Base-by-base conservation (phyloP, 1,140 invertebrate species). In the Zaprionus tsacasi region DNA sequence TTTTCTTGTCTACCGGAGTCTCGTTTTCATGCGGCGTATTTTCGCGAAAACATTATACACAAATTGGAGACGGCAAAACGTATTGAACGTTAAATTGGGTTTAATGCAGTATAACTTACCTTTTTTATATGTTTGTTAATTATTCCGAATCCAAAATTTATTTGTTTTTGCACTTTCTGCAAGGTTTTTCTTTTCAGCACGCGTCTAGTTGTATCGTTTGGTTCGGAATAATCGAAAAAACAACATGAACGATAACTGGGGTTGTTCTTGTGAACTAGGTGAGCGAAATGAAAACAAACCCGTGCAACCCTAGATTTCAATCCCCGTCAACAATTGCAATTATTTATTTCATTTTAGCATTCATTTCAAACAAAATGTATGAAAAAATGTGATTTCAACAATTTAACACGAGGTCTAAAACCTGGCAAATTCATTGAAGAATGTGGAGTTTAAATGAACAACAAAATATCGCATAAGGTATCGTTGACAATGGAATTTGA, bases 1-100 rank as follows among this genome's bases (percentile, higher is more conserved):
- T 82, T 87, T 87, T 82, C 30, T 27, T 50, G 54, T 65, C 59
- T 65, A 59, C 63, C 50, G 48, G 36, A 54, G 48, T 55, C 35
- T 56, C 36, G 11, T 58, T 63, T 69, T 43, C 30, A 25, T 12
- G 38, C 30, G 8, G 27, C 43, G 21, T 8, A 17, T 50, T 45
- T 74, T 15, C 45, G 45, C n/a, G 7, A 10, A 4, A 0, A 12
- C 2, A 64, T 58, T 15, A 8, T 2, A 1, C 8, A 17, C 7
- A 13, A 11, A 13, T 15, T 1, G 25, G 13, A 0, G 17, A 10
- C 4, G 7, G 6, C 50, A 45, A 25, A 21, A 15, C 6, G 7
- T 8, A 7, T n/a, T 45, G n/a, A 45, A n/a, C n/a, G 2, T 7
- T 15, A 2, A 15, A 45, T 6, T 15, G 2, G 7, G 1, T 6